Evolutionary conservation across 2,888 invertebrate genomes (phyloP), one percentile per base, ranked within the genome.

Genomic region (Nymphalis urticae): DNA sequence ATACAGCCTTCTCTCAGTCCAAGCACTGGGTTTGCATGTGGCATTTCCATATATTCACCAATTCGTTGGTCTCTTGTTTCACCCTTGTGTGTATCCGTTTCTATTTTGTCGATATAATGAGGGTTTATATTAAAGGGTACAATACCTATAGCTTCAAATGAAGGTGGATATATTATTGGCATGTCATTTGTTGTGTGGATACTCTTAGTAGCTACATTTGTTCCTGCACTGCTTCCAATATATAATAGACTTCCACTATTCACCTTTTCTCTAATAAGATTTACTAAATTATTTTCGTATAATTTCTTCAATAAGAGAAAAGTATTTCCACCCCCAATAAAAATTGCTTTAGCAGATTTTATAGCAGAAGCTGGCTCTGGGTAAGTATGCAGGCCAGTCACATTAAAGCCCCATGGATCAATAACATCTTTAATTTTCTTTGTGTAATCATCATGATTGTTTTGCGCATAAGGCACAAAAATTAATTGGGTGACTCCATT

Each of bases 161-260:
- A 93, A 36, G 96, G 96, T 53, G 97, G 97, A 83, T 94, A 95
- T n/a, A 94, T 94, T 68, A 97, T 96, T 5, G 97, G 97, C 97
- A 97, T 97, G 82, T 97, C 97, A 90, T 97, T 97, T 60, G 97
- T 97, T 6, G 97, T 97, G 78, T 95, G 94, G 76, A 97, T 97
- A 75, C 95, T 96, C 74, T 91, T 90, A 1, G 97, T 97, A 13
- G 97, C 96, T 17, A 97, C 96, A 92, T 97, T 97, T 17, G 96
- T 96, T 58, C 97, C 97, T 67, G 97, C 97, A 87, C 96, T 96
- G 75, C 95, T 95, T 19, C 97, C 97, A 71, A 97, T 95, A 77
- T 97, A 97, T 3, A 95, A 93, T 48, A 95, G 80, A 8, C 95
- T 94, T 60, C 95, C 94, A 79, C 93, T 82, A 58, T 95, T 78